These are phyloP conservation scores for Ostrea edulis DNA, from an alignment of 1,140 invertebrate genomes.

Conservation along the genomic window DNA sequence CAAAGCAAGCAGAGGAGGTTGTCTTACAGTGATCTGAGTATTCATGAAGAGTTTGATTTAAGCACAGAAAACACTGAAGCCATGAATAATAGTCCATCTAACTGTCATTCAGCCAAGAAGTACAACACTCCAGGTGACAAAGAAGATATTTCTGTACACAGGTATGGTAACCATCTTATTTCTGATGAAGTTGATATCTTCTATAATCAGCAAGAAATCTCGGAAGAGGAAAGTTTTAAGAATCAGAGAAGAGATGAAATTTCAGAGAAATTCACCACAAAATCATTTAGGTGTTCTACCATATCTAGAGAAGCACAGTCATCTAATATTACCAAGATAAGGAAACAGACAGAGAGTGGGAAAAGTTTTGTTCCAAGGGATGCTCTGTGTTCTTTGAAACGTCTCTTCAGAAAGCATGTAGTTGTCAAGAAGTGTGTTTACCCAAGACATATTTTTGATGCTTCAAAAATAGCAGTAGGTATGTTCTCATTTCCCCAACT, in stretches of 20 bases:
- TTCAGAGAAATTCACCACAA: not conserved
- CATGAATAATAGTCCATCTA: not conserved
- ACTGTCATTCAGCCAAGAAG: not conserved
- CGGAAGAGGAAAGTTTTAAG: not conserved
- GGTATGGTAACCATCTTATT: not conserved
- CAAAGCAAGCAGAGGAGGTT: conserved; percentile 23
- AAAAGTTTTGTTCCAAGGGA: not conserved
- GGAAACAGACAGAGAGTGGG: not conserved
- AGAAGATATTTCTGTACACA: not conserved
- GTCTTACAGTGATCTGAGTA: not conserved
- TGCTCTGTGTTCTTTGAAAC: not conserved
- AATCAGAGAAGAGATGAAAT: not conserved
- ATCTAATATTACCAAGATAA: not conserved
- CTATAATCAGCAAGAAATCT: not conserved
- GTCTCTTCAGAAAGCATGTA: not conserved
- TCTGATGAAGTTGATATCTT: not conserved
- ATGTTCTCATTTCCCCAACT: not conserved
- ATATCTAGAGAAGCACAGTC: not conserved
- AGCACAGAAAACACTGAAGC: not conserved
- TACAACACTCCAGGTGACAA: not conserved
- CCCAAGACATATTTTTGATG: not conserved
- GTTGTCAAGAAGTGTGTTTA: conserved; percentile 17
- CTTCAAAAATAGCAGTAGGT: not conserved
- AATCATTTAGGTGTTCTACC: not conserved
- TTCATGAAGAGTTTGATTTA: conserved; percentile 9